Percentiles rank a stretch among this genome's conserved stretches.
These are phyloP conservation scores for Wiebesia pumilae DNA, from an alignment of 1,140 invertebrate genomes.

Conservation along the genomic window DNA sequence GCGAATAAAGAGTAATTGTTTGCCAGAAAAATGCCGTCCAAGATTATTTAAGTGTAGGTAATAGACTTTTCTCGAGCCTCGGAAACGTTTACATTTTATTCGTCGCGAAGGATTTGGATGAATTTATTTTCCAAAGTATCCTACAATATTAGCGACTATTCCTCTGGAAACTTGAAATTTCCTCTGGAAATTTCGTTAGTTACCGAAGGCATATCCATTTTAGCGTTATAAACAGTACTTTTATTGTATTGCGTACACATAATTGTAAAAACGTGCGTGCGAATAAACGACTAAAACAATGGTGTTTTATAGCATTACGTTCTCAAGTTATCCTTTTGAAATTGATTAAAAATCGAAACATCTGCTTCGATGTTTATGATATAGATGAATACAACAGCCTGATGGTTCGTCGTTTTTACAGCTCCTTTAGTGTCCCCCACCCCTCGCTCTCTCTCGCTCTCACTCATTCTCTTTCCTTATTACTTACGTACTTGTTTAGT, in stretches of 20 bases:
- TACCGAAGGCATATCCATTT: too few relatives aligned
- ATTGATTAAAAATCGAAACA: constrained; percentile 50
- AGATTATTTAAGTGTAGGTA: neutral
- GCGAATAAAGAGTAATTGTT: neutral
- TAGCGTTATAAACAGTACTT: too few relatives aligned
- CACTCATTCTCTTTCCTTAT: neutral
- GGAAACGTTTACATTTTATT: neutral
- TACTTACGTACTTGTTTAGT: neutral
- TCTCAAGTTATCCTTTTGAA: neutral
- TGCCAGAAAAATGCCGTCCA: neutral
- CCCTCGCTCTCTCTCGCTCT: neutral
- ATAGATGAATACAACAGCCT: neutral
- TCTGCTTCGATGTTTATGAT: constrained; percentile 21
- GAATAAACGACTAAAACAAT: neutral
- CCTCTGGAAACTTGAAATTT: too few relatives aligned
- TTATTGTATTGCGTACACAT: too few relatives aligned
- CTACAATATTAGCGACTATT: too few relatives aligned
- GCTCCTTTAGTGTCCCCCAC: neutral
- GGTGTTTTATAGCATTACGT: neutral
- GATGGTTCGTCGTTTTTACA: neutral
- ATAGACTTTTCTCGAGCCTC: too few relatives aligned
- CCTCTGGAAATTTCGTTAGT: too few relatives aligned
- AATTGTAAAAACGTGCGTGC: too few relatives aligned
- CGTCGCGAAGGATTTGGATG: too few relatives aligned
- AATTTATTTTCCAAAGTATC: too few relatives aligned